A percentile compares a stretch with the other conserved stretches of the same genome.
phyloP scores from a whole-genome alignment of 2,797 vertebrate genomes.

The Darevskia nairensis region DNA sequence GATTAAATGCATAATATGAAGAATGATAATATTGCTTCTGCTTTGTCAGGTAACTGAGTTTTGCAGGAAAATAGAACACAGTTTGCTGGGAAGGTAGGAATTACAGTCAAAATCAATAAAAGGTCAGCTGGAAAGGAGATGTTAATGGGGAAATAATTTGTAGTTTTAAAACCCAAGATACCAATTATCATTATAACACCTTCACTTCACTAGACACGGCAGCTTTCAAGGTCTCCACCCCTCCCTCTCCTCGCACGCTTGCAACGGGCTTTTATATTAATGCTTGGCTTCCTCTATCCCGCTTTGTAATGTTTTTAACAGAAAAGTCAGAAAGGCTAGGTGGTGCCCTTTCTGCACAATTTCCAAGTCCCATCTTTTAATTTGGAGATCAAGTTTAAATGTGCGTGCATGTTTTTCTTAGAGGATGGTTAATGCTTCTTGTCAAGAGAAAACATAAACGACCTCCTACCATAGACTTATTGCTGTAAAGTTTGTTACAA shows the following conservation, averaged over 20 bases:
- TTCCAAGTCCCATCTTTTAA: background rate
- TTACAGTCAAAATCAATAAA: slow-evolving; percentile 41
- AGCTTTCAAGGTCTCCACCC: background rate
- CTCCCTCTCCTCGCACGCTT: background rate
- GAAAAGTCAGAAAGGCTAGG: background rate
- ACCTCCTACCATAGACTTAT: background rate
- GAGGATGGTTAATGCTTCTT: background rate
- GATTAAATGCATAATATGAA: slow-evolving; percentile 16
- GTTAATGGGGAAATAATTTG: slow-evolving; percentile 53
- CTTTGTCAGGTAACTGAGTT: background rate
- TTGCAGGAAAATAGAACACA: background rate
- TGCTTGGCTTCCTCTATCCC: background rate
- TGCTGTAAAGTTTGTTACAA: background rate
- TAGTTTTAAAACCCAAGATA: slow-evolving; percentile 55
- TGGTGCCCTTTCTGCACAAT: background rate
- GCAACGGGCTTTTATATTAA: background rate
- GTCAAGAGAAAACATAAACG: background rate
- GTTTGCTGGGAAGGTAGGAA: slow-evolving; percentile 36
- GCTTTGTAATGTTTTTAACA: background rate
- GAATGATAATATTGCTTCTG: slow-evolving; percentile 11
- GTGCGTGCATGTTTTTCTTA: background rate
- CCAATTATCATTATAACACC: slow-evolving; percentile 57
- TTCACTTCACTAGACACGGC: slow-evolving; percentile 37
- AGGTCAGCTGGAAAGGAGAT: slow-evolving; percentile 27
- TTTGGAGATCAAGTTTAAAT: background rate